Conservation (phyloP, 2,888 invertebrate genomes). For the Stenichneumon culpator region DNA sequence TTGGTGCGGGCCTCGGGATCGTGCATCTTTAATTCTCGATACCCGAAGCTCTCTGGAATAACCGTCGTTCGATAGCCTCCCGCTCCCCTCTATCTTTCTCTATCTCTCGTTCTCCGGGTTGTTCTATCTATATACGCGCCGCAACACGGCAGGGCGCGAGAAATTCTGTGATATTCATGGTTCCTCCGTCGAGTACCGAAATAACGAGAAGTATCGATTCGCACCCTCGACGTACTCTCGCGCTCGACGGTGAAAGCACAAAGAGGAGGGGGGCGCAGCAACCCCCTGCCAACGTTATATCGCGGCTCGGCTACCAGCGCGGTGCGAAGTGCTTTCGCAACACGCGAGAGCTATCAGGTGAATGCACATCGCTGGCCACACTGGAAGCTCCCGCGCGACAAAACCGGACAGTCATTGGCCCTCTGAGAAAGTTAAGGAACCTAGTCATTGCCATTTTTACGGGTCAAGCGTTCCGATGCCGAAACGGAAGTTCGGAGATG, state of each 20-base stretch:
- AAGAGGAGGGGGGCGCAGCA: conserved; percentile 75
- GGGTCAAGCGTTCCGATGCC: not conserved
- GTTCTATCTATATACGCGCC: conserved; percentile 9
- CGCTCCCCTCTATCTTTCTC: conserved; percentile 1
- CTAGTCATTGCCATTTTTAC: not conserved
- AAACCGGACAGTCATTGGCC: conserved; percentile 49
- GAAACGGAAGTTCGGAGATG: not conserved
- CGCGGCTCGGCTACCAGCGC: conserved; percentile 39
- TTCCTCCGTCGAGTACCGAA: conserved; percentile 62
- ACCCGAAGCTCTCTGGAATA: conserved; percentile 56
- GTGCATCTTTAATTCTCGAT: conserved; percentile 68
- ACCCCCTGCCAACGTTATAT: conserved; percentile 66
- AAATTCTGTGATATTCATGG: conserved; percentile 64
- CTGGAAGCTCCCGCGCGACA: conserved; percentile 25
- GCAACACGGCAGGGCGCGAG: conserved; percentile 51
- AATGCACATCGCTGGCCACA: conserved; percentile 60
- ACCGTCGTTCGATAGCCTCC: conserved; percentile 58
- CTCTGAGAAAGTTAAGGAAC: not conserved
- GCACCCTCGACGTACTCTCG: conserved; percentile 34
- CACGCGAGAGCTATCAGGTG: conserved; percentile 65
- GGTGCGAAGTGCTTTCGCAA: conserved; percentile 64
- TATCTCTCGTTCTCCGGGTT: not conserved
- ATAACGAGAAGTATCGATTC: conserved; percentile 69
- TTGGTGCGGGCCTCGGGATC: conserved; percentile 52
- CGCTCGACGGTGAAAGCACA: conserved; percentile 56